These are phyloP conservation scores for Drosophila tsacasi DNA, from an alignment of 1,140 invertebrate genomes.

Conservation along the genomic window DNA sequence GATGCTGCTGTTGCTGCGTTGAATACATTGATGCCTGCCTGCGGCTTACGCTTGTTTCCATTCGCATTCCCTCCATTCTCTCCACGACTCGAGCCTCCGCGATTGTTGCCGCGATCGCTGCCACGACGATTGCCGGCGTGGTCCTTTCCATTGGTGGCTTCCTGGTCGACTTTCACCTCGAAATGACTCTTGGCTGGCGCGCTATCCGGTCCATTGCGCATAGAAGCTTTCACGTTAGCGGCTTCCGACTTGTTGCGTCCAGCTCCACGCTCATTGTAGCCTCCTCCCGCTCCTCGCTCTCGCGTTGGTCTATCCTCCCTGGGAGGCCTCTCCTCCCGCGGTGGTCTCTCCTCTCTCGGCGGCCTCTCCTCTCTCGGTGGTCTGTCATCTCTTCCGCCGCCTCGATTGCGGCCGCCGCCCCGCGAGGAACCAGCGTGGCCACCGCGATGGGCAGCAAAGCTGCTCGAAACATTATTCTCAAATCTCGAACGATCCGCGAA, in stretches of 20 bases:
- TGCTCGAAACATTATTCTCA: constrained; percentile 84
- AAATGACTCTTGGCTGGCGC: constrained; percentile 12
- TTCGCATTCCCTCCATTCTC: constrained; percentile 61
- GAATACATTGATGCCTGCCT: constrained; percentile 10
- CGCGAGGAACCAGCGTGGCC: constrained; percentile 44
- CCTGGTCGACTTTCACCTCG: constrained; percentile 42
- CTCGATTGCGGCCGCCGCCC: constrained; percentile 47
- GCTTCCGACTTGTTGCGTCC: constrained; percentile 34
- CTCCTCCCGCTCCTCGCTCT: constrained; percentile 19
- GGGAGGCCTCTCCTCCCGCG: constrained; percentile 9
- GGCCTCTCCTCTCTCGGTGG: constrained; percentile 37
- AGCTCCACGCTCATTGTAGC: constrained; percentile 19
- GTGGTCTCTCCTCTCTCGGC: constrained; percentile 18
- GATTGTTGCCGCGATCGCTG: constrained; percentile 44
- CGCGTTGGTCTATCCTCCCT: constrained; percentile 10
- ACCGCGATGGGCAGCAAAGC: constrained; percentile 78
- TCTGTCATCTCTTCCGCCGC: constrained; percentile 51
- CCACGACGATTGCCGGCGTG: constrained; percentile 32
- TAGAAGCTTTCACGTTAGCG: constrained; percentile 20
- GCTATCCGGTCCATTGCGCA: constrained; percentile 52
- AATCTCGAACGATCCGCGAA: constrained; percentile 63
- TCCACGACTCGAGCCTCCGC: constrained; percentile 31
- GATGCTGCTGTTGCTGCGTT: constrained; percentile 5
- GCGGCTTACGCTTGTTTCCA: constrained; percentile 51
- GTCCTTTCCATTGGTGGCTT: constrained; percentile 43